phyloP scores from a whole-genome alignment of 2,888 invertebrate species.

The Chouioia cunea region DNA sequence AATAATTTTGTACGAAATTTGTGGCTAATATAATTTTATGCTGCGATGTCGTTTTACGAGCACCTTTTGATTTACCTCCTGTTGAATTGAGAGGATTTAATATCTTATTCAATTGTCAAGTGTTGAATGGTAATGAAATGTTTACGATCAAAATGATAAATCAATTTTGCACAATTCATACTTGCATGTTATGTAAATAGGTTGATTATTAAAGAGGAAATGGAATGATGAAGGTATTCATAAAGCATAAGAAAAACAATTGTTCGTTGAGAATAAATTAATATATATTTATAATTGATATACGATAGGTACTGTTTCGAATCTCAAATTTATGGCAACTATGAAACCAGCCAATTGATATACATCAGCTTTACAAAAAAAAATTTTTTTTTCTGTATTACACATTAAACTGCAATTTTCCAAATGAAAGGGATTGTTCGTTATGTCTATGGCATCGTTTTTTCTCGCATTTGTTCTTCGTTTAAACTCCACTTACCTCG shows the following conservation, averaged over 20 bases:
- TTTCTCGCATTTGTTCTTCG: slow-evolving; percentile 52
- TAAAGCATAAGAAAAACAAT: slow-evolving; percentile 34
- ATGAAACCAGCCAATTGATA: slow-evolving; percentile 48
- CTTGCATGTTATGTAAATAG: not conserved
- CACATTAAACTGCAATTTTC: slow-evolving; percentile 45
- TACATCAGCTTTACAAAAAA: slow-evolving; percentile 41
- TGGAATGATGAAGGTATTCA: not conserved
- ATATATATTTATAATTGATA: slow-evolving; percentile 68
- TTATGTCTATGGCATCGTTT: slow-evolving; percentile 49
- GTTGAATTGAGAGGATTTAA: slow-evolving; percentile 3
- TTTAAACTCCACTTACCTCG: slow-evolving; percentile 49
- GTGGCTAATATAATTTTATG: no score
- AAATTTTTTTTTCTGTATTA: slow-evolving; percentile 39
- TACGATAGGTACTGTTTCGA: slow-evolving; percentile 66
- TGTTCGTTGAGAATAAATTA: slow-evolving; percentile 67
- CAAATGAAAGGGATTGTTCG: slow-evolving; percentile 31
- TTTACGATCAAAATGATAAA: slow-evolving; percentile 4
- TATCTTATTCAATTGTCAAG: slow-evolving; percentile 1
- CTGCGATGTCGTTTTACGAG: no score
- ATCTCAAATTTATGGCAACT: slow-evolving; percentile 61
- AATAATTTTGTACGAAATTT: no score
- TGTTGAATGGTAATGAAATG: no score
- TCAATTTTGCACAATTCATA: not conserved
- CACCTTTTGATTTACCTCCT: slow-evolving; percentile 1
- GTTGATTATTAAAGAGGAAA: not conserved